A percentile compares a stretch with the other conserved stretches of the same genome.
phyloP scores from a whole-genome alignment of 1,140 invertebrate species.

The Amyelois transitella region DNA sequence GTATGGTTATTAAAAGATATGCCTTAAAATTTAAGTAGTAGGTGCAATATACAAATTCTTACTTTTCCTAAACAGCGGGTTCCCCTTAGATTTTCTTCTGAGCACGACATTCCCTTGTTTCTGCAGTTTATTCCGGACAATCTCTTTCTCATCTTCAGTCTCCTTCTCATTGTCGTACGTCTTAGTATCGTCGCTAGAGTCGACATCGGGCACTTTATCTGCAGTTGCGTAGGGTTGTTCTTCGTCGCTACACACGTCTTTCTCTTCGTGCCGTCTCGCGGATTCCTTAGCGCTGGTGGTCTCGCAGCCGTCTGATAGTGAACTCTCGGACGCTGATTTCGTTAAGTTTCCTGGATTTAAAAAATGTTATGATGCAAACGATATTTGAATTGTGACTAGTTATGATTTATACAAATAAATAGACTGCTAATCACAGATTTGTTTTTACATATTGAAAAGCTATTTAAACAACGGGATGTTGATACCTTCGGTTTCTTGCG shows the following conservation, averaged over 20 bases:
- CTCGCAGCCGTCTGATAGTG: conserved; percentile 83
- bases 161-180: conserved; percentile 55
- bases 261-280: conserved; percentile 80
- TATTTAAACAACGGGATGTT: too few relatives aligned
- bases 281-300: conserved; percentile 81
- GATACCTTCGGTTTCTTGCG: conserved; percentile 78
- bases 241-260: conserved; percentile 79
- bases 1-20: too few relatives aligned
- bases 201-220: conserved; percentile 27
- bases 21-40: too few relatives aligned
- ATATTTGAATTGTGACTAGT: neutral
- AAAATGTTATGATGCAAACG: conserved; percentile 5
- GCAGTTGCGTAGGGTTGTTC: conserved; percentile 47
- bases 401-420: too few relatives aligned
- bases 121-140: conserved; percentile 55
- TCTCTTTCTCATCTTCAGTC: conserved; percentile 33
- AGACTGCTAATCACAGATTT: too few relatives aligned
- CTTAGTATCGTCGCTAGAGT: conserved; percentile 52
- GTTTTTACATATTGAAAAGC: too few relatives aligned
- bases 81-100: conserved; percentile 78
- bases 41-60: conserved; percentile 51
- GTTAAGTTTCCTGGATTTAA: conserved; percentile 60
- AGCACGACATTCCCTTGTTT: conserved; percentile 77
- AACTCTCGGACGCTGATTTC: conserved; percentile 91
- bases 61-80: conserved; percentile 81